Evolutionary conservation across 2,797 vertebrate genomes (phyloP).

Genomic region (Aldrovandia affinis): DNA sequence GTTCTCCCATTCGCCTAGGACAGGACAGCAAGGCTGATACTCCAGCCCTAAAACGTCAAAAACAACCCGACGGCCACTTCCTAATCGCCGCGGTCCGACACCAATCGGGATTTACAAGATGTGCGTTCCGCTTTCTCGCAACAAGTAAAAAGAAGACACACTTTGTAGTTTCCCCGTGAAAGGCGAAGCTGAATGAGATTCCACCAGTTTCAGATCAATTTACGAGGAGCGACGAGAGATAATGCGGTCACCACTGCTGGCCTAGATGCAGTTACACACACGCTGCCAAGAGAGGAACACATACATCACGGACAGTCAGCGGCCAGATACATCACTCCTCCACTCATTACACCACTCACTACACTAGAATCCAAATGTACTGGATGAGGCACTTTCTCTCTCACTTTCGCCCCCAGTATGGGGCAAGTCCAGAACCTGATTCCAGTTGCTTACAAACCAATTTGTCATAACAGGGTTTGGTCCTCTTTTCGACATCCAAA

Average conservation of each 20-base stretch:
- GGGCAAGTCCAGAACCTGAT: not conserved
- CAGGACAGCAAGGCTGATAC: not conserved
- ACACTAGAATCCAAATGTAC: not conserved
- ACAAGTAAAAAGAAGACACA: not conserved
- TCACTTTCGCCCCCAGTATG: no score
- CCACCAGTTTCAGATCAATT: not conserved
- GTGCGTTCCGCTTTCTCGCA: not conserved
- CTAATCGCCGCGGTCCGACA: not conserved
- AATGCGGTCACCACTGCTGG: not conserved
- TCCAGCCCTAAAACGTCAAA: not conserved
- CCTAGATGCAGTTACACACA: not conserved
- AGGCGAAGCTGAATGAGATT: not conserved
- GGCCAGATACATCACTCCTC: not conserved
- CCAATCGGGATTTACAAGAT: not conserved
- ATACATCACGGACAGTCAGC: not conserved
- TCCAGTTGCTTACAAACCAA: not conserved
- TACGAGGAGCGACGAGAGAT: not conserved
- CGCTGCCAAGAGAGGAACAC: not conserved
- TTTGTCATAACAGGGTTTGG: not conserved
- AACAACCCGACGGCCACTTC: not conserved
- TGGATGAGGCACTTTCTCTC: not conserved
- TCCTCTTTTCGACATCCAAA: not conserved
- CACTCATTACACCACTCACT: not conserved
- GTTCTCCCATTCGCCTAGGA: not conserved
- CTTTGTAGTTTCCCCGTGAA: not conserved